A percentile compares a stretch with the other conserved stretches of the same genome.
Evolutionary conservation across 2,113 vertebrate species (phyloP).

Genomic region (Chroicocephalus ridibundus): DNA sequence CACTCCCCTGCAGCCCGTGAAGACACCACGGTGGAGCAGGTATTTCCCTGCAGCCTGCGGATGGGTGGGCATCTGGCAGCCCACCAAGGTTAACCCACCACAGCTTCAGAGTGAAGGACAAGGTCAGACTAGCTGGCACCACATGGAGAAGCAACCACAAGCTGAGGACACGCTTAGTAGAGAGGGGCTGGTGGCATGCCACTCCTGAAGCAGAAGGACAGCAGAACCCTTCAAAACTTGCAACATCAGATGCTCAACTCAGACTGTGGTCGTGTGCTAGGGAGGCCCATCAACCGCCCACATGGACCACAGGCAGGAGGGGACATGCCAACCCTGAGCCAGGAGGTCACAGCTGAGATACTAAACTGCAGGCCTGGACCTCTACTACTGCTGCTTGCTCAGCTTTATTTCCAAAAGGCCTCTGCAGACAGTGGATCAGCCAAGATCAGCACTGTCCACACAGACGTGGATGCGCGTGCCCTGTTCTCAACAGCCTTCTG

Average conservation of each 20-base stretch:
- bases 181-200: background rate
- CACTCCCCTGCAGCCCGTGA: background rate
- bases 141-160: background rate
- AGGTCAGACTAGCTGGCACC: background rate
- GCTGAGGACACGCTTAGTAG: background rate
- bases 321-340: fast-evolving
- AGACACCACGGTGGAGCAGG: fast-evolving
- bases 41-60: background rate
- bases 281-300: background rate
- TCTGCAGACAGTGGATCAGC: fast-evolving
- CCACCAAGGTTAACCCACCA: background rate
- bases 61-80: background rate
- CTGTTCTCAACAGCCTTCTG: background rate
- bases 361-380: background rate
- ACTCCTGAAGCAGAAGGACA: background rate
- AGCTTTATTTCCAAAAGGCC: background rate
- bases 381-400: background rate
- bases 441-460: fast-evolving
- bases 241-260: fast-evolving
- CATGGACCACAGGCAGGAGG: background rate
- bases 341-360: background rate
- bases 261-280: fast-evolving
- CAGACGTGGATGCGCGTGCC: background rate
- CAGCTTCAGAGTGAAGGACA: background rate
- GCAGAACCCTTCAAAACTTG: background rate